Percentiles rank a stretch among this genome's conserved stretches.
Conservation (phyloP, 2,888 invertebrate species). For the Phortica okadai region DNA sequence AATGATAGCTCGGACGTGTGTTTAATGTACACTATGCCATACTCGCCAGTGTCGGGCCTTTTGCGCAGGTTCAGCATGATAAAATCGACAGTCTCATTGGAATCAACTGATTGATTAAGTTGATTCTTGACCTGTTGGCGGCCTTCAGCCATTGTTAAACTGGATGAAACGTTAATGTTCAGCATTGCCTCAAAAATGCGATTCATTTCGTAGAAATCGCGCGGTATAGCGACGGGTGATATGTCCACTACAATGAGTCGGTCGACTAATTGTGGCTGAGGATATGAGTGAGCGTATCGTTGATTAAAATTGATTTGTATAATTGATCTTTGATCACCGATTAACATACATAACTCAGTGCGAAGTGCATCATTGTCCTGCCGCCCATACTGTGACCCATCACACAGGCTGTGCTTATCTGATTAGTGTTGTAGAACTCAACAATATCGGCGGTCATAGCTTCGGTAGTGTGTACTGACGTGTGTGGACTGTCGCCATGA, state of each 20-base stretch:
- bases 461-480: constrained; percentile 83
- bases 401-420: constrained; percentile 78
- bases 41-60: constrained; percentile 69
- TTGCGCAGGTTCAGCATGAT: constrained; percentile 91
- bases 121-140: constrained; percentile 82
- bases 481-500: constrained; percentile 95
- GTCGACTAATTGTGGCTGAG: constrained; percentile 80
- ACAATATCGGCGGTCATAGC: constrained; percentile 87
- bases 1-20: not conserved
- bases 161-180: constrained; percentile 79
- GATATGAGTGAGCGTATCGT: constrained; percentile 4
- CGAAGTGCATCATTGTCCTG: constrained; percentile 90
- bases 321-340: not conserved
- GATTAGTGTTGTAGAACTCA: constrained; percentile 78
- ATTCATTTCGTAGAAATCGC: constrained; percentile 81
- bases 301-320: constrained; percentile 36
- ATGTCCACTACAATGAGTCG: constrained; percentile 85
- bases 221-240: constrained; percentile 80
- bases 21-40: constrained; percentile 33
- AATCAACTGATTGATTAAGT: constrained; percentile 78
- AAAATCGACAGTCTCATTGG: constrained; percentile 83
- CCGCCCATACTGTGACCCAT: constrained; percentile 98
- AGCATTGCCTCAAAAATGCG: constrained; percentile 82
- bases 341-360: constrained; percentile 82
- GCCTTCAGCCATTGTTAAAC: constrained; percentile 83